Evolutionary conservation across 1,140 invertebrate genomes (phyloP).

Genomic region (Argopecten irradians): DNA sequence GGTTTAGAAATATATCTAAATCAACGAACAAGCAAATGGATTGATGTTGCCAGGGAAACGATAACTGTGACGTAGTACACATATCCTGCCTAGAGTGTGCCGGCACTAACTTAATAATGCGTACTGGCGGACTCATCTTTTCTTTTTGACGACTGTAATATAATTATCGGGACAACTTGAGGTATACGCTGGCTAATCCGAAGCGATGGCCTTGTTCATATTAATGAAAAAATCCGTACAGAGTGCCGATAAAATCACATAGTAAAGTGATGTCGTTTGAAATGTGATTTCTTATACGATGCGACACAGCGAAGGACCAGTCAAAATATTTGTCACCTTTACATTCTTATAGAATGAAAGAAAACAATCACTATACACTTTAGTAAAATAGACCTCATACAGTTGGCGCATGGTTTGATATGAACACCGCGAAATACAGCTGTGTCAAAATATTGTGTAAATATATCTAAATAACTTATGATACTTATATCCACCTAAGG

Average conservation of each 20-base stretch:
- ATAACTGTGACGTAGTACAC: not conserved
- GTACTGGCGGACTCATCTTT: not conserved
- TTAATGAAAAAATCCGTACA: not conserved
- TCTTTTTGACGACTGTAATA: not conserved
- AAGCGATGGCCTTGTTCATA: not conserved
- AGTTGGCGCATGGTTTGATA: no score
- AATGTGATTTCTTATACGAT: not conserved
- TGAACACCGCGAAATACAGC: no score
- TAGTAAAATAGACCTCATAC: no score
- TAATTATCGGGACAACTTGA: not conserved
- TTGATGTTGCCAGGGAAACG: not conserved
- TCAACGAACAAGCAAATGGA: not conserved
- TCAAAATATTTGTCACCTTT: not conserved
- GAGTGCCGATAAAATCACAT: not conserved
- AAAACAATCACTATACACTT: not conserved
- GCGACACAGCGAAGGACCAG: not conserved
- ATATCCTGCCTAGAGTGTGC: not conserved
- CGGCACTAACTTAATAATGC: not conserved
- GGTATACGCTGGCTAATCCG: not conserved
- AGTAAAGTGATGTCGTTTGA: not conserved
- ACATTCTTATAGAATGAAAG: not conserved
- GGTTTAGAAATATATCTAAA: no score
- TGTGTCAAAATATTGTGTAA: no score
- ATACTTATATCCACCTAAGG: no score
- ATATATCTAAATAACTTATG: no score